Percentiles rank a stretch among this genome's conserved stretches.
Conservation (phyloP, 2,113 vertebrate species). For the Herpailurus yagouaroundi region DNA sequence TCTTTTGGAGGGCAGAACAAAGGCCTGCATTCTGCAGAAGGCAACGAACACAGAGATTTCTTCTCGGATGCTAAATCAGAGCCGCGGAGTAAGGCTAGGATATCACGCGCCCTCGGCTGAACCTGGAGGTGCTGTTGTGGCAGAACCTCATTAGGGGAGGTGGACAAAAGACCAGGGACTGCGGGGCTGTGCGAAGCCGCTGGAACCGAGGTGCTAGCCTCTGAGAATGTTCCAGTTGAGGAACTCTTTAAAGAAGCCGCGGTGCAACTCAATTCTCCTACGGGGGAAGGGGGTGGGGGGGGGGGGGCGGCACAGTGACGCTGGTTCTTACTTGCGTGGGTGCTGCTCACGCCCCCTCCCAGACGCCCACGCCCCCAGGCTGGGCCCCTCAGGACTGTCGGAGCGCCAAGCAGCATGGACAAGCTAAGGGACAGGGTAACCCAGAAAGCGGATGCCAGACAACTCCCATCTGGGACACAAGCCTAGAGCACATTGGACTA, state of each 20-base stretch:
- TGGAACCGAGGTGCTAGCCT: neutral
- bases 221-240: neutral
- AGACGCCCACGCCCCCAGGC: neutral
- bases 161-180: neutral
- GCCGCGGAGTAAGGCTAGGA: neutral
- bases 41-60: neutral
- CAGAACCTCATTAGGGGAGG: neutral
- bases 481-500: neutral
- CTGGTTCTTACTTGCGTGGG: neutral
- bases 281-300: too few species aligned
- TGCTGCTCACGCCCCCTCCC: fast-evolving
- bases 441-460: neutral
- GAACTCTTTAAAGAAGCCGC: neutral
- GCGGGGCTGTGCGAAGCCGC: neutral
- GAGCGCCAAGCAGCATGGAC: too few species aligned
- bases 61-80: neutral
- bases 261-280: neutral
- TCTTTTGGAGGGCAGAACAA: neutral
- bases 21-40: neutral
- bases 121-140: neutral
- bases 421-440: too few species aligned
- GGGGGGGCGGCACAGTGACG: too few species aligned
- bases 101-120: neutral
- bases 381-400: neutral
- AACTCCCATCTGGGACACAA: neutral